phyloP scores from a whole-genome alignment of 2,797 vertebrate species.

The Labeo calbasu region DNA sequence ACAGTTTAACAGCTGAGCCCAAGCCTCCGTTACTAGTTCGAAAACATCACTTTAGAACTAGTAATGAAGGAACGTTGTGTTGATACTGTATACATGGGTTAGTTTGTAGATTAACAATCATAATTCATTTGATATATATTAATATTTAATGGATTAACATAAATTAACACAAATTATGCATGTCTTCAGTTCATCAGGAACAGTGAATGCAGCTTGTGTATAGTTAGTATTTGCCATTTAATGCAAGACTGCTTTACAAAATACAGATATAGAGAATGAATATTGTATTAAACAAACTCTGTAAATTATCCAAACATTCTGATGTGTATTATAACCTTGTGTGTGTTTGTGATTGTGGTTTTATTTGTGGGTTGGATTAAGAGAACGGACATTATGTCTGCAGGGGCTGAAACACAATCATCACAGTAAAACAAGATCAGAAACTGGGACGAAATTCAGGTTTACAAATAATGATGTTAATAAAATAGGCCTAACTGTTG shows the following conservation, averaged over 20 bases:
- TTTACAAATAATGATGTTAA: constrained; percentile 52
- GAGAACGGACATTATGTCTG: constrained; percentile 39
- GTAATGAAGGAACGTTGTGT: no score
- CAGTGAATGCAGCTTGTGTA: background rate
- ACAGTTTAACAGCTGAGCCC: no score
- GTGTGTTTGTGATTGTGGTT: constrained; percentile 40
- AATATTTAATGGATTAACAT: background rate
- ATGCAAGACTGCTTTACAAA: background rate
- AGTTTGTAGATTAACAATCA: no score
- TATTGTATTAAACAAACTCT: constrained; percentile 28
- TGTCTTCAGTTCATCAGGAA: background rate
- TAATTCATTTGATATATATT: no score
- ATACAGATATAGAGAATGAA: background rate
- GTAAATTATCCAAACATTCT: constrained; percentile 48
- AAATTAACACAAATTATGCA: background rate
- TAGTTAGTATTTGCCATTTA: background rate
- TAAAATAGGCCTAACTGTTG: constrained; percentile 47
- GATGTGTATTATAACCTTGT: constrained; percentile 20
- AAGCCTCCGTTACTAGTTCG: no score
- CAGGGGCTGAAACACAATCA: constrained; percentile 54
- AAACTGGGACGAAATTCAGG: constrained; percentile 44
- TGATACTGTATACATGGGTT: no score
- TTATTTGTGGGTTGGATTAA: constrained; percentile 49
- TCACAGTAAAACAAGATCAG: constrained; percentile 40
- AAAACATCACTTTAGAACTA: no score